Evolutionary conservation across 2,113 vertebrate species (phyloP).

Genomic region (Nipponia nippon): DNA sequence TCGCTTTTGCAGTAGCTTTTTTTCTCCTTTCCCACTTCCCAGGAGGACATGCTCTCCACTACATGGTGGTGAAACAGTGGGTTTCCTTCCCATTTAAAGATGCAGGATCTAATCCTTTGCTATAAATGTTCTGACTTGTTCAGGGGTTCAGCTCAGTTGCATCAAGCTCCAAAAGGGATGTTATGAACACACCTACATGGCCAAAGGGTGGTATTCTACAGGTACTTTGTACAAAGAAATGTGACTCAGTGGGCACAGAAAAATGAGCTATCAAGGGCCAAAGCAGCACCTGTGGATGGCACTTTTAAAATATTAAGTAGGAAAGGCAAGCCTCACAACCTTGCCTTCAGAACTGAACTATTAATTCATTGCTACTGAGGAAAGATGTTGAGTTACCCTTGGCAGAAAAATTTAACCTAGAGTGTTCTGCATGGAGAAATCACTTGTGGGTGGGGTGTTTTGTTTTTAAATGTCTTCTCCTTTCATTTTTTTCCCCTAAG

Average conservation of each 20-base stretch:
- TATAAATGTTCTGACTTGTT: neutral
- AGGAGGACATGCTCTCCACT: neutral
- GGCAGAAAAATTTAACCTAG: neutral
- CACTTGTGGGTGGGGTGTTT: neutral
- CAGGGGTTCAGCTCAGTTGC: neutral
- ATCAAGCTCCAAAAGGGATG: neutral
- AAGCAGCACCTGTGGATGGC: neutral
- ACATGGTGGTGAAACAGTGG: neutral
- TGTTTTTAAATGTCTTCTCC: neutral
- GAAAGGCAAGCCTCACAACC: neutral
- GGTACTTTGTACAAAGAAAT: neutral
- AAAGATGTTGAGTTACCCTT: neutral
- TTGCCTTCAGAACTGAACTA: neutral
- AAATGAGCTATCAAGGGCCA: neutral
- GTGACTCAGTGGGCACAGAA: neutral
- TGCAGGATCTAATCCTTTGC: neutral
- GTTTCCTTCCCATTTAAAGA: neutral
- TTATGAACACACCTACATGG: neutral
- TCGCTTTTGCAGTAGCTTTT: neutral
- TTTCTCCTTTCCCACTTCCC: neutral
- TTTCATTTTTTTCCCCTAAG: no score
- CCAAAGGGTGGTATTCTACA: neutral
- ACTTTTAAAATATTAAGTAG: neutral
- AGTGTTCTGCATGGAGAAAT: neutral
- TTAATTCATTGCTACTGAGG: neutral